Evolutionary conservation across 2,797 vertebrate species (phyloP).

Genomic region (Semaprochilodus insignis): DNA sequence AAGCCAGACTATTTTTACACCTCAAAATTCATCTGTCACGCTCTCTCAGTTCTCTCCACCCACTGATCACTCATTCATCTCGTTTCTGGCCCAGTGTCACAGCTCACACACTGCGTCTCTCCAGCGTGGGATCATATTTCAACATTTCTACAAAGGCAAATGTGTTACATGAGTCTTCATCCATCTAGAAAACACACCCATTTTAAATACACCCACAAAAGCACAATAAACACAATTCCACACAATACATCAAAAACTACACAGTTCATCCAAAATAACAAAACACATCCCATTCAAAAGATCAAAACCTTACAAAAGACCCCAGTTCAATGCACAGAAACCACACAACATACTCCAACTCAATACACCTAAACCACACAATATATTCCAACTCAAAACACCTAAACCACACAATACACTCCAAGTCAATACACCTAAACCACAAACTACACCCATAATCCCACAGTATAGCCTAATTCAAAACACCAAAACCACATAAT

Average conservation of each 20-base stretch:
- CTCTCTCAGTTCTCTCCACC: conserved; percentile 4
- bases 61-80: conserved; percentile 20
- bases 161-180: neutral
- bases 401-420: too few relatives aligned
- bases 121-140: neutral
- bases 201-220: neutral
- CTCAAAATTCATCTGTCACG: conserved; percentile 14
- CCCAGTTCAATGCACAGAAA: too few relatives aligned
- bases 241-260: neutral
- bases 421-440: too few relatives aligned
- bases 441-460: too few relatives aligned
- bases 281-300: neutral
- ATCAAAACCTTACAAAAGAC: too few relatives aligned
- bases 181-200: neutral
- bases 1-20: conserved; percentile 3
- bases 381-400: neutral
- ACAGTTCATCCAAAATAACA: neutral
- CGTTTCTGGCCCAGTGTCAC: conserved; percentile 4
- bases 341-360: too few relatives aligned
- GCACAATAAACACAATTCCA: neutral
- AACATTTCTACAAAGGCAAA: conserved; percentile 4
- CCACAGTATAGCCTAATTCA: too few relatives aligned
- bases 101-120: conserved; percentile 1
- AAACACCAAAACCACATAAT: too few relatives aligned
- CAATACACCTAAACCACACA: neutral